Conservation (phyloP, 1,140 invertebrate genomes). For the Conus ventricosus region DNA sequence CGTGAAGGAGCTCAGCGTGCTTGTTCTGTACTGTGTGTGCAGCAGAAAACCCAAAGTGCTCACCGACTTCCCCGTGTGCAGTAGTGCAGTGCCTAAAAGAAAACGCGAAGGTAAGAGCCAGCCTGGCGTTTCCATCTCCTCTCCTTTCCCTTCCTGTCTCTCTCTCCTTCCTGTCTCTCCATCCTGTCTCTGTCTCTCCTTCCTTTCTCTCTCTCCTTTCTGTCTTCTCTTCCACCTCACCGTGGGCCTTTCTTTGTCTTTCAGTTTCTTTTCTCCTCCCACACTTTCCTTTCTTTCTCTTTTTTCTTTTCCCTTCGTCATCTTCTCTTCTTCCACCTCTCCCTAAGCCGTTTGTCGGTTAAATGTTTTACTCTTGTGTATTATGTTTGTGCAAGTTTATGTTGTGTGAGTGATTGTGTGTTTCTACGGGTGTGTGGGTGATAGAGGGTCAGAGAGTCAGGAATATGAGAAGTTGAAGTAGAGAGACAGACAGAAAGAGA, state of each 20-base stretch:
- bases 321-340: too few species aligned
- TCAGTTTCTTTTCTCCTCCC: too few species aligned
- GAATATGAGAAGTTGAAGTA: too few species aligned
- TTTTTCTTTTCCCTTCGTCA: too few species aligned
- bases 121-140: background rate
- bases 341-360: too few species aligned
- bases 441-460: background rate
- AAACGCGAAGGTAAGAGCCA: conserved; percentile 87
- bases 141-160: background rate
- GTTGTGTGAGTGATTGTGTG: conserved; percentile 1
- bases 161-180: background rate
- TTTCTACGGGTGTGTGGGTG: background rate
- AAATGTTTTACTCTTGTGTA: background rate
- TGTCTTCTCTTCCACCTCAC: too few species aligned
- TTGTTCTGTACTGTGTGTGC: background rate
- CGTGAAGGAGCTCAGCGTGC: too few species aligned
- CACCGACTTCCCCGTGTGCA: conserved; percentile 68
- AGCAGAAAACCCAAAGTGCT: conserved; percentile 74
- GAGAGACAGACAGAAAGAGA: too few species aligned
- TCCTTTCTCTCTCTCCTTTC: too few species aligned
- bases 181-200: too few species aligned
- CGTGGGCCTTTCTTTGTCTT: too few species aligned
- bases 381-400: background rate
- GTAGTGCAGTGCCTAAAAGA: conserved; percentile 85
- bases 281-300: too few species aligned